Conservation (phyloP, 2,113 vertebrate species). For the Leptosomus discolor region DNA sequence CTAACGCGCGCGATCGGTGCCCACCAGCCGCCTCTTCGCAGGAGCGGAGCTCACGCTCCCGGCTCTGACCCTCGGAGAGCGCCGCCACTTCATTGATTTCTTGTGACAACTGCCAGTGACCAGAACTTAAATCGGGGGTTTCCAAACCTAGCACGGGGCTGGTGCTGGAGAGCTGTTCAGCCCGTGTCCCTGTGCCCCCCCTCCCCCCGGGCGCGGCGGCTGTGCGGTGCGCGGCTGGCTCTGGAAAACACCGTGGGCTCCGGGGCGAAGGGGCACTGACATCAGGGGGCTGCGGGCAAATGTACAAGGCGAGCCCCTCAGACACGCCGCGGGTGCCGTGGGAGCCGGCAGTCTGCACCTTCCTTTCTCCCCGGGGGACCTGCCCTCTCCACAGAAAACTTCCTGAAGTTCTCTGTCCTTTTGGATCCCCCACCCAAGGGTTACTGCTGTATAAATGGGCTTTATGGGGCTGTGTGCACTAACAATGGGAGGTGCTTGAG, state of each 20-base stretch:
- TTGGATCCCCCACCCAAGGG: too few species aligned
- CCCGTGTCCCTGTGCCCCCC: not conserved
- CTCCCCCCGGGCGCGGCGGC: too few species aligned
- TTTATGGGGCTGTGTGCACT: not conserved
- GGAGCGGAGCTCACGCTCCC: too few species aligned
- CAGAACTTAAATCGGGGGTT: not conserved
- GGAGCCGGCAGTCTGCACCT: too few species aligned
- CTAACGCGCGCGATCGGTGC: not conserved
- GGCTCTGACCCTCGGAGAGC: not conserved
- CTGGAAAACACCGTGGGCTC: not conserved
- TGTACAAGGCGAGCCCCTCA: too few species aligned
- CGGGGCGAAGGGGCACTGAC: fast-evolving
- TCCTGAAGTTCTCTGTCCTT: not conserved
- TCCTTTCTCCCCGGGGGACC: too few species aligned
- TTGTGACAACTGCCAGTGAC: not conserved
- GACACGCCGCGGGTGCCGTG: fast-evolving
- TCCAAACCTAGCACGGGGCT: not conserved
- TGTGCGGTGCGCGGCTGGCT: fast-evolving
- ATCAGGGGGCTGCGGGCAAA: not conserved
- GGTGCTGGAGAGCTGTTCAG: not conserved
- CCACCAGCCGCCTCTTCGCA: not conserved
- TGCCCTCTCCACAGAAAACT: not conserved
- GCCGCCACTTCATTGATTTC: not conserved
- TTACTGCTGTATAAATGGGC: not conserved
- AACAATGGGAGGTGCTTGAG: not conserved